A percentile compares a stretch with the other conserved stretches of the same genome.
phyloP scores from a whole-genome alignment of 2,797 vertebrate species.

The Galaxias olidus region DNA sequence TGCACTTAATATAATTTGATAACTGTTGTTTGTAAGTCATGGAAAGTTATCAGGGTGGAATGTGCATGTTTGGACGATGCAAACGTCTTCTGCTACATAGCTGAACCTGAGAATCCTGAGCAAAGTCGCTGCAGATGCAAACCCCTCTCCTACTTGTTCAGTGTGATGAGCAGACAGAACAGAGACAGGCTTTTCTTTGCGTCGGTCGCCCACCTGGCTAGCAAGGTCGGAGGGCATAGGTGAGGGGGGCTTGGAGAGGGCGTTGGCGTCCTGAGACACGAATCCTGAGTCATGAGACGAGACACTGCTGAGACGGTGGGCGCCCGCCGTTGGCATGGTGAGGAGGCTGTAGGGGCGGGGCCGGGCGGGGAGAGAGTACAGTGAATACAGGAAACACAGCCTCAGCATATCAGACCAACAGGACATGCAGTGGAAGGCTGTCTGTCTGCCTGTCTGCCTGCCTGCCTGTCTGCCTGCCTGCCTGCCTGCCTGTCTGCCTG shows the following conservation, averaged over 20 bases:
- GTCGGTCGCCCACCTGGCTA: slow-evolving; percentile 84
- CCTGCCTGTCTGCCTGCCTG: neutral
- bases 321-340: slow-evolving; percentile 82
- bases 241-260: slow-evolving; percentile 94
- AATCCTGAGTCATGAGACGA: slow-evolving; percentile 98
- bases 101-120: no score
- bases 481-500: neutral
- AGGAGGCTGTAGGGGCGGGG: slow-evolving; percentile 81
- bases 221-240: slow-evolving; percentile 97
- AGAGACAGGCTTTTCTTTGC: neutral
- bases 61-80: no score
- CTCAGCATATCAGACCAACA: neutral
- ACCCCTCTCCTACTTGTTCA: no score
- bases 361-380: neutral
- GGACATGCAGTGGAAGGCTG: no score
- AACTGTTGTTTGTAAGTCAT: no score
- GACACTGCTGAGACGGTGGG: slow-evolving; percentile 94
- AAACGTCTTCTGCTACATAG: no score
- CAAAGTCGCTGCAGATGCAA: no score
- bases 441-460: no score
- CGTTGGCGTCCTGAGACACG: slow-evolving; percentile 91
- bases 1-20: no score
- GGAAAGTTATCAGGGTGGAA: no score
- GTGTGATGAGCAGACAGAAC: no score
- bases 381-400: neutral